Base-by-base conservation (phyloP, 2,113 vertebrate species). In the Rhagologus leucostigma region DNA sequence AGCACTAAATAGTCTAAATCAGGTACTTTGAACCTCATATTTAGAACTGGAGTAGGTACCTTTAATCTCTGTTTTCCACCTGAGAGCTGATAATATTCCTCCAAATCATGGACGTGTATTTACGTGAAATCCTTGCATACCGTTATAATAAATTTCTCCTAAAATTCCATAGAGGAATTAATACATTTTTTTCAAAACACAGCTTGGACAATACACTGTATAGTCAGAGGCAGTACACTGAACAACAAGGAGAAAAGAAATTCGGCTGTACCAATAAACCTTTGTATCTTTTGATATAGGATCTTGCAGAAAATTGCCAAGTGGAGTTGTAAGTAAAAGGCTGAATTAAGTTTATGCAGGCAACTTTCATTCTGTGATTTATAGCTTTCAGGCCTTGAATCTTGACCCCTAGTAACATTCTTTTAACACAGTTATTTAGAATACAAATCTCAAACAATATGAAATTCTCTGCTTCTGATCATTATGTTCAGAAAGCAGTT, bases 381-480 rank as follows among this genome's bases (percentile, higher is more conserved):
- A 64, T 35, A 89, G 42, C 10, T 81, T 91, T 74, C 50, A 82
- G 50, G 35, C 37, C 69, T 82, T 77, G 37, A 70, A 74, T 84
- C 93, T 69, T 84, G 41, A 57, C n/a, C 29, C n/a, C 2, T 73
- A 24, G 32, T 69, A 53, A 41, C 55, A 50, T 13, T 62, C 20
- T 42, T 75, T 68, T 67, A 82, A 84, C 17, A 57, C 21, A 29
- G 39, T 55, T 69, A 49, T 73, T 78, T 78, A 82, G 62, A 52
- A 67, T n/a, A 46, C 29, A 63, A 59, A 37, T 57, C 42, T 57
- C 6, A 64, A 93, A 47, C 41, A 74, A 85, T 68, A 49, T 78
- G 74, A 96, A 97, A 56, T 88, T 62, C 70, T 92, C 42, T 92
- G 52, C 68, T 95, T 94, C 89, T 91, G 74, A 64, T 79, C 94